Evolutionary conservation across 1,140 invertebrate genomes (phyloP).

Genomic region (Mamestra configurata): DNA sequence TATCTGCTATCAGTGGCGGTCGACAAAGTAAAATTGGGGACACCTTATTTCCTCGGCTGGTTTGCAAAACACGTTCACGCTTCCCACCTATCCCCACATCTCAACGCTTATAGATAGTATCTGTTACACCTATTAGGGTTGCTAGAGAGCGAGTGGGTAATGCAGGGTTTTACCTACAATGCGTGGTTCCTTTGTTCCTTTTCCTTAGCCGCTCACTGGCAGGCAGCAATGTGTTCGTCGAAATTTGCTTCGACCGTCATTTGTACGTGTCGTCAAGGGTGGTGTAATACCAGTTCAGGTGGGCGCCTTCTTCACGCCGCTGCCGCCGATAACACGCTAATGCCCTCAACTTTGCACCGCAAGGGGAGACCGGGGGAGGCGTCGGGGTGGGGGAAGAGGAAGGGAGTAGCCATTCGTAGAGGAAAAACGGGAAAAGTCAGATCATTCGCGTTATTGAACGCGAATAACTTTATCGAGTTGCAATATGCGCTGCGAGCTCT

Average conservation of each 20-base stretch:
- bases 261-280: slow-evolving; percentile 56
- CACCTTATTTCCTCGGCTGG: slow-evolving; percentile 84
- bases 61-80: slow-evolving; percentile 87
- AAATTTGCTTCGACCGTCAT: slow-evolving; percentile 49
- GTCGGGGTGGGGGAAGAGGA: slow-evolving; percentile 55
- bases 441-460: slow-evolving; percentile 86
- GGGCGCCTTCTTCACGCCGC: slow-evolving; percentile 83
- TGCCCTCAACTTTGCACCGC: slow-evolving; percentile 89
- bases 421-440: slow-evolving; percentile 86
- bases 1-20: slow-evolving; percentile 78
- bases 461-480: slow-evolving; percentile 84
- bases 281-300: slow-evolving; percentile 77
- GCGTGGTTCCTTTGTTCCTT: slow-evolving; percentile 44
- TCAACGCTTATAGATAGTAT: slow-evolving; percentile 86
- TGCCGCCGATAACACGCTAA: slow-evolving; percentile 87
- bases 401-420: slow-evolving; percentile 67
- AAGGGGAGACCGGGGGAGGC: slow-evolving; percentile 64
- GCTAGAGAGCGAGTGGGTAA: neutral
- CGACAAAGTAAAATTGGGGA: slow-evolving; percentile 84
- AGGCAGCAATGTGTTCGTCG: slow-evolving; percentile 57
- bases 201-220: neutral
- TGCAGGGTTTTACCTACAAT: slow-evolving; percentile 53
- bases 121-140: slow-evolving; percentile 80
- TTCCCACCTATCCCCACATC: slow-evolving; percentile 87
- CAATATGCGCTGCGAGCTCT: slow-evolving; percentile 69